Evolutionary conservation across 2,888 invertebrate species (phyloP), one percentile per base, ranked within the genome.

Genomic region (Macrostomum cliftonense): DNA sequence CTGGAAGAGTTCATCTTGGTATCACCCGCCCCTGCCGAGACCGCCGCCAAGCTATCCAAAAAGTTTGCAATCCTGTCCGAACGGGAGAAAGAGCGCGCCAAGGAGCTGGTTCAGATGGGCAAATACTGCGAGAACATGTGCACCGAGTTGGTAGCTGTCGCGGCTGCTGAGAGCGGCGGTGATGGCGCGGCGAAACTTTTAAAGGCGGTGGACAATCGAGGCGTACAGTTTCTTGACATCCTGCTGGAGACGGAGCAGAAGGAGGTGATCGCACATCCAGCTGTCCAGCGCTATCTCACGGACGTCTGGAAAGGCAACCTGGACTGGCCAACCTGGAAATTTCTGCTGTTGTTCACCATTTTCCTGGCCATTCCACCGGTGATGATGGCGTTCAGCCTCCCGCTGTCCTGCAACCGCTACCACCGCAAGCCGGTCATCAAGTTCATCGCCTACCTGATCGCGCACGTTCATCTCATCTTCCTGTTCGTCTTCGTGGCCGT

Each of bases 391-490:
- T 87, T 93, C 70, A 89, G 91, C 55, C 78, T 93, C 65, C 93
- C 93, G 46, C 74, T 91, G 64, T 86, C 86, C 40, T 28, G 28
- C 28, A 88, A 89, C 74, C 83, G 83, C 72, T 89, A 84, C 74
- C 86, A 89, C 76, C 87, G 91, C 76, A 87, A 95, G 63, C 97
- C 97, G 51, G 93, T 97, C 65, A 91, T 99, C 65, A 97, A 97
- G 74, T 99, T 97, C 74, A 93, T 95, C 84, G 91, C 93, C 42
- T 95, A 97, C 73, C 77, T 99, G 61, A 93, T 95, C 20, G 93
- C 95, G 9, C 97, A 99, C 73, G 81, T 97, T 62, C 93, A 93
- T 73, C 79, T 97, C 58, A 91, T 95, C 81, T 73, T 86, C 56
- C 79, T 95, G 62, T 43, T 86, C 58, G 28, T 52, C 4, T 51